Evolutionary conservation across 2,113 vertebrate species (phyloP), one percentile per base, ranked within the genome.

Genomic region (Sciurus niger): DNA sequence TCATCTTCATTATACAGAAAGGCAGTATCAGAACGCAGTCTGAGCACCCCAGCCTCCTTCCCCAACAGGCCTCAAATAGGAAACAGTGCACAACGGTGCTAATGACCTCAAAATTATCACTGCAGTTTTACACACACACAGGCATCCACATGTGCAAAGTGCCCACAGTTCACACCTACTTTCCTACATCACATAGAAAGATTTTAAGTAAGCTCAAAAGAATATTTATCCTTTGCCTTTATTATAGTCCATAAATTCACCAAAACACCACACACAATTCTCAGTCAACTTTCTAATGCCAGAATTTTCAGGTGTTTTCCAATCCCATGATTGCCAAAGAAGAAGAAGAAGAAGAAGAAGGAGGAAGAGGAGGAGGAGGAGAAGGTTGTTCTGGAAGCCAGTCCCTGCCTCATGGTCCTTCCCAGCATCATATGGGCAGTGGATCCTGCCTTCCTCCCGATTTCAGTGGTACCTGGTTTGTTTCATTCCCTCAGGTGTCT

Each of bases 1-100:
- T 12, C 8, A 43, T 6, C 53, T n/a, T 30, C 4, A 2, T 10
- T n/a, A 1, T 25, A 8, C 0, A 73, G 89, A 51, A 34, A 40
- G 77, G 24, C 53, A 4, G 43, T 5, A 1, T 24, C 25, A 20
- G 40, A 14, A 13, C 3, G 0, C 2, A 10, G 13, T 4, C 6
- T 12, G 18, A 24, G 9, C 4, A 2, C 28, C 5, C 18, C 17
- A 20, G 25, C 13, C 18, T 1, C 43, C 34, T 14, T 58, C 18
- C 53, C 11, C 60, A 22, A 7, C 2, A 6, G 51, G 24, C 6
- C 40, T 28, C n/a, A 14, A 25, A 22, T 10, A 13, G 28, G 1
- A 1, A 13, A 16, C 5, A 28, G 74, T 28, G 5, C 32, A 11
- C 60, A 4, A 10, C 32, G 2, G 12, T 17, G 18, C 48, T 0